phyloP scores from a whole-genome alignment of 2,888 invertebrate species.

The Quadriops clusia region DNA sequence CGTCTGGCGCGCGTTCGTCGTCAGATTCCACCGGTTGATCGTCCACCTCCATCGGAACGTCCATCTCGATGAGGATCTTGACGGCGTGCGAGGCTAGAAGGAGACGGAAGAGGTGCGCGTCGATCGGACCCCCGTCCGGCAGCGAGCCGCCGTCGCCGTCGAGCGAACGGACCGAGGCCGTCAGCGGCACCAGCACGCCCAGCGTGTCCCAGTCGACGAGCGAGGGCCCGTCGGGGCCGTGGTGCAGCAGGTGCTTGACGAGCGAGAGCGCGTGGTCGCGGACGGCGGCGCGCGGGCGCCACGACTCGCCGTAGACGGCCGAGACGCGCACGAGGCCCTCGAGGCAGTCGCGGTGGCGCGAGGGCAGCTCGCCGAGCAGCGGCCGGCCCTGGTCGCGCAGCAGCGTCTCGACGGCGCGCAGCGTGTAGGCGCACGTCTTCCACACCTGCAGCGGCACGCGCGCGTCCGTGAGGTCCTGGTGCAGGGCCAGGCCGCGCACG shows the following conservation, averaged over 20 bases:
- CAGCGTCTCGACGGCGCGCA: slow-evolving; percentile 55
- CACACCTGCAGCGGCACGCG: too few relatives aligned
- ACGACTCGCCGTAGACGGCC: slow-evolving; percentile 39
- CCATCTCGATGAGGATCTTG: slow-evolving; percentile 48
- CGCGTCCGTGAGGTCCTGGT: too few relatives aligned
- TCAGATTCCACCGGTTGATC: too few relatives aligned
- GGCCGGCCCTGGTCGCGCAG: slow-evolving; percentile 59
- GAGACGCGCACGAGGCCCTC: slow-evolving; percentile 57
- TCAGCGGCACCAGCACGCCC: slow-evolving; percentile 65
- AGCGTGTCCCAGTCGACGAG: slow-evolving; percentile 78
- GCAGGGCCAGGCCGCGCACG: too few relatives aligned
- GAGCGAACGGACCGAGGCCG: slow-evolving; percentile 61
- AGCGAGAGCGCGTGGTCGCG: too few relatives aligned
- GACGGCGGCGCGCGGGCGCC: too few relatives aligned
- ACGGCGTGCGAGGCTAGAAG: slow-evolving; percentile 69
- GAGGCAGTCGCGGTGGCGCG: slow-evolving; percentile 63
- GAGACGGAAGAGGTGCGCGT: slow-evolving; percentile 68
- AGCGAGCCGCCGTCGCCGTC: slow-evolving; percentile 39
- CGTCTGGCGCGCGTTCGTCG: too few relatives aligned
- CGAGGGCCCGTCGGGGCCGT: slow-evolving; percentile 47
- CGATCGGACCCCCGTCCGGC: slow-evolving; percentile 58
- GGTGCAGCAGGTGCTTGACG: slow-evolving; percentile 40
- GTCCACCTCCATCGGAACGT: slow-evolving; percentile 14
- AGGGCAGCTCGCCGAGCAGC: slow-evolving; percentile 62
- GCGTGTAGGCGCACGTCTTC: too few relatives aligned